These are phyloP conservation scores for Rostratula benghalensis DNA, from an alignment of 2,113 vertebrate species.

Conservation along the genomic window DNA sequence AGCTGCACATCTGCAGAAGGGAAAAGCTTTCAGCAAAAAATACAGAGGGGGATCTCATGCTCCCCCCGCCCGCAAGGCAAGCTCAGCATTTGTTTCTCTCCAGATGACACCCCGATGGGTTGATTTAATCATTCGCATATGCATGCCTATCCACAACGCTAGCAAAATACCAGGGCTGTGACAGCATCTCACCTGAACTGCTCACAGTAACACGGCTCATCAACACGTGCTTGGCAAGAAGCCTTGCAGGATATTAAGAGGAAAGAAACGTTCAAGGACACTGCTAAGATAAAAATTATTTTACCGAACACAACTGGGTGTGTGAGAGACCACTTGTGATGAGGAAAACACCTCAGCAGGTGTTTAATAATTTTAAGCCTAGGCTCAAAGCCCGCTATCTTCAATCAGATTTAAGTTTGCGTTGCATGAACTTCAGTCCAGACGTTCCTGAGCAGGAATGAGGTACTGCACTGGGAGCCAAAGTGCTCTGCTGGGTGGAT, in stretches of 20 bases:
- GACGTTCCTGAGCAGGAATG: background rate
- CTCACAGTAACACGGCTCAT: background rate
- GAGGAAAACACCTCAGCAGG: background rate
- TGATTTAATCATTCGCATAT: slow-evolving; percentile 63
- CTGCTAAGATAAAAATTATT: background rate
- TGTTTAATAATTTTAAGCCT: background rate
- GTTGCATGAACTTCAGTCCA: background rate
- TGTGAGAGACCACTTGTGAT: background rate
- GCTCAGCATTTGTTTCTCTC: slow-evolving; percentile 45
- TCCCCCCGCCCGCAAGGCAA: slow-evolving; percentile 26
- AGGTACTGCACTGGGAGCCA: background rate
- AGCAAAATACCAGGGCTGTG: slow-evolving; percentile 35
- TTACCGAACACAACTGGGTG: background rate
- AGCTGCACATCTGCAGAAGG: slow-evolving; percentile 62
- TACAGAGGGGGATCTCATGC: background rate
- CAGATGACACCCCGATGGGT: slow-evolving; percentile 62
- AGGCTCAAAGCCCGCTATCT: background rate
- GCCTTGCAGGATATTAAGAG: background rate
- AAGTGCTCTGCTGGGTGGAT: background rate
- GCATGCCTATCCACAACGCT: background rate
- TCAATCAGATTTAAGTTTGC: background rate
- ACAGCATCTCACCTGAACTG: slow-evolving; percentile 56
- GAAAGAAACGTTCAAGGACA: background rate
- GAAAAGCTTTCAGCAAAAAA: slow-evolving; percentile 42
- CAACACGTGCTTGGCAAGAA: background rate